These are phyloP conservation scores for Caenorhabditis latens DNA, from an alignment of 1,140 invertebrate species.

Conservation along the genomic window DNA sequence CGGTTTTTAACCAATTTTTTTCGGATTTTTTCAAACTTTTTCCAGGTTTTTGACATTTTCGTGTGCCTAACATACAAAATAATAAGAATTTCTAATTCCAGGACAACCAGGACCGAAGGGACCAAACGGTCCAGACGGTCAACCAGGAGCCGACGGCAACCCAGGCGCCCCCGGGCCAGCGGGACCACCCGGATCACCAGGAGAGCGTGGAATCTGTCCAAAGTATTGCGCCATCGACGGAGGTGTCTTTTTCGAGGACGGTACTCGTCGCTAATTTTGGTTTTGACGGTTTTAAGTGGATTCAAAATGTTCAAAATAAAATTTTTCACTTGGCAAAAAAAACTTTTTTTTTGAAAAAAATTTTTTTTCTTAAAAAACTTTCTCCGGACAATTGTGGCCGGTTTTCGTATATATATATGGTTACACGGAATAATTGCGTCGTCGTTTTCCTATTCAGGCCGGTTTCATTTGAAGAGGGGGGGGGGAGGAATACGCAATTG, in stretches of 20 bases:
- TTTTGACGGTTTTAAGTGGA: neutral
- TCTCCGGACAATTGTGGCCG: too few relatives aligned
- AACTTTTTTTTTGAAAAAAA: neutral
- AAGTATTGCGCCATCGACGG: constrained; percentile 76
- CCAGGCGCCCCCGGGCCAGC: constrained; percentile 63
- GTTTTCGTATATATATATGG: too few relatives aligned
- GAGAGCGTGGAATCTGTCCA: constrained; percentile 74
- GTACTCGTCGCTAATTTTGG: constrained; percentile 65
- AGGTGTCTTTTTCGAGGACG: constrained; percentile 76
- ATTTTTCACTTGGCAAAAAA: neutral
- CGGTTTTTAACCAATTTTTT: neutral
- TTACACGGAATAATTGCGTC: too few relatives aligned
- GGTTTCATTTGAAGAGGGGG: too few relatives aligned
- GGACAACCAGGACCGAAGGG: constrained; percentile 64
- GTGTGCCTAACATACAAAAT: too few relatives aligned
- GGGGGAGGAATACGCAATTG: too few relatives aligned
- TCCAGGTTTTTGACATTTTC: neutral
- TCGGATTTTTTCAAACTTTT: neutral
- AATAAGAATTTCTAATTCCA: neutral
- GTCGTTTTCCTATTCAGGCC: too few relatives aligned
- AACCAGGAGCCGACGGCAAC: constrained; percentile 62
- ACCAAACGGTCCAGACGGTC: constrained; percentile 61
- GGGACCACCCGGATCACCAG: constrained; percentile 61
- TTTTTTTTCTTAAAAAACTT: too few relatives aligned
- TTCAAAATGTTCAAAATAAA: neutral